Base-by-base conservation (phyloP, 2,113 vertebrate genomes). In the Esox niger region DNA sequence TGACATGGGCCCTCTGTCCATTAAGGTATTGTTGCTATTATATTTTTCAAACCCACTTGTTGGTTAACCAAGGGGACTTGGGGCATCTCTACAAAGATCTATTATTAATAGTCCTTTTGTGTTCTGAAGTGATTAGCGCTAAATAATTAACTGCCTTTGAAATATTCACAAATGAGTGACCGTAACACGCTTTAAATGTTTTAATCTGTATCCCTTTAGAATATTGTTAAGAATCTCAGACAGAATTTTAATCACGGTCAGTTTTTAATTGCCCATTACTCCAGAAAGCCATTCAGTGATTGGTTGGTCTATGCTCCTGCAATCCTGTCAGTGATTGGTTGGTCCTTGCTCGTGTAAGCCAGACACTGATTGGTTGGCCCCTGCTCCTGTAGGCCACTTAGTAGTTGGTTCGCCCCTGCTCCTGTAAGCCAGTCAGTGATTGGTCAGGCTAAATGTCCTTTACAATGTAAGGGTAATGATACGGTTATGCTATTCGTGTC, bases 121-220 rank as follows among this genome's bases (percentile, higher is more conserved):
- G 58, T 69, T 79, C 52, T 71, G 38, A 47, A 10, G 71, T 70
- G 69, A 75, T 84, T 81, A 62, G 55, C 61, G 54, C 56, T 61
- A 25, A 66, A 35, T 56, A 65, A 70, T 67, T 13, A 29, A 59
- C 35, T 30, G 49, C 59, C 67, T 23, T 64, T 84, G 75, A 76
- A 80, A 79, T 75, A 82, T 84, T 80, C 63, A 82, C 76, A 52
- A 73, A 68, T 56, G 31, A 56, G 26, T 20, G 47, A 11, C 62
- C 52, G 54, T 32, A 49, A 49, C 20, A 1, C 26, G 30, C 64
- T 2, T 63, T 30, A 65, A 74, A 74, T 57, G 0, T 57, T 63
- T 27, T 38, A 67, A 78, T 82, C 73, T 55, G 33, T 55, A 60
- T 65, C 25, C 10, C 23, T 69, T 70, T 43, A 15, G 38, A 43